Evolutionary conservation across 2,888 invertebrate genomes (phyloP).

Genomic region (Myathropa florea): DNA sequence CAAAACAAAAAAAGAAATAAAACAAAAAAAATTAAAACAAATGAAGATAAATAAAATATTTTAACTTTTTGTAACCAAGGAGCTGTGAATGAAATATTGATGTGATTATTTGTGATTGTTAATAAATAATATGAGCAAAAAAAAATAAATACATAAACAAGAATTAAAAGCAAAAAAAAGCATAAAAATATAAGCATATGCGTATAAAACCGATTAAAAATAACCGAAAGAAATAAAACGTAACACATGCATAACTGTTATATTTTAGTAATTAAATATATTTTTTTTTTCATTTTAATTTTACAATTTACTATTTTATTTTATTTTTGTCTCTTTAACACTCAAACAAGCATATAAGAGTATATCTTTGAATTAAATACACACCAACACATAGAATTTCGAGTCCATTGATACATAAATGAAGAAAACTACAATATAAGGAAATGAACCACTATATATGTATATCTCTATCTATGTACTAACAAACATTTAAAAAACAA

Average conservation of each 20-base stretch:
- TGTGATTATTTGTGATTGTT: conserved; percentile 81
- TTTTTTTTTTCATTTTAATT: conserved; percentile 1
- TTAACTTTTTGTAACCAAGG: conserved; percentile 78
- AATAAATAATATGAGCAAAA: conserved; percentile 71
- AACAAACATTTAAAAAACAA: conserved; percentile 52
- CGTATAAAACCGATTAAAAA: conserved; percentile 39
- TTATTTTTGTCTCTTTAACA: conserved; percentile 25
- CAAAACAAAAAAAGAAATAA: conserved; percentile 58
- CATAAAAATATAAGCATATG: conserved; percentile 2
- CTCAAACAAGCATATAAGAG: conserved; percentile 19
- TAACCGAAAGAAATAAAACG: conserved; percentile 31
- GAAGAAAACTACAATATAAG: conserved; percentile 14
- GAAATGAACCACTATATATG: conserved; percentile 15
- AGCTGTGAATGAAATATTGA: conserved; percentile 81
- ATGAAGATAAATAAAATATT: conserved; percentile 60
- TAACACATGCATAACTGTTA: conserved; percentile 40
- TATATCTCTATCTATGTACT: conserved; percentile 53
- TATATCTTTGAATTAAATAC: not conserved
- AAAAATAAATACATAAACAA: conserved; percentile 39
- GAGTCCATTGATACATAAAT: conserved; percentile 39
- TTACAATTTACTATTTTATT: conserved; percentile 37
- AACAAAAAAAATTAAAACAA: conserved; percentile 53
- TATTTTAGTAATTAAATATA: conserved; percentile 11
- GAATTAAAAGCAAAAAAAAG: conserved; percentile 27
- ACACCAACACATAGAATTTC: conserved; percentile 3